Conservation (phyloP, 2,888 invertebrate genomes). For the Scrobipalpa costella region DNA sequence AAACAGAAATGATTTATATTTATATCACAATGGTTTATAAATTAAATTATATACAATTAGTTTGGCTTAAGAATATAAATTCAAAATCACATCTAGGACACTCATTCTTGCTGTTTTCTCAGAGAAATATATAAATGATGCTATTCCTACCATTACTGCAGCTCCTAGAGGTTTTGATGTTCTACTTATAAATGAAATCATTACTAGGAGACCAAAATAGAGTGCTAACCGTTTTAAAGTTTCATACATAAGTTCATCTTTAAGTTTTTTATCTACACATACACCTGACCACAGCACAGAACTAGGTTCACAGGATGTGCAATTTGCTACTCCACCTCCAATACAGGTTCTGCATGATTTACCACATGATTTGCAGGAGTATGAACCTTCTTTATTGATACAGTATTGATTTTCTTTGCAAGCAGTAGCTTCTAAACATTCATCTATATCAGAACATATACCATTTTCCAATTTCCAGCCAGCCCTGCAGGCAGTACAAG, state of each 20-base stretch:
- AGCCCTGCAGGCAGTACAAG: constrained; percentile 74
- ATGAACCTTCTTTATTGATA: constrained; percentile 92
- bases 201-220: constrained; percentile 55
- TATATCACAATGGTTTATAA: constrained; percentile 13
- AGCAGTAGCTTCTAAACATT: constrained; percentile 82
- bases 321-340: constrained; percentile 93
- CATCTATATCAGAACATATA: constrained; percentile 91
- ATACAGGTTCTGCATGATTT: constrained; percentile 89
- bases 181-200: constrained; percentile 49
- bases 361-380: constrained; percentile 90
- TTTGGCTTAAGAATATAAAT: constrained; percentile 25
- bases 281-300: constrained; percentile 56
- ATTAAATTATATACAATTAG: neutral
- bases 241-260: constrained; percentile 48
- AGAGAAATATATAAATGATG: constrained; percentile 54
- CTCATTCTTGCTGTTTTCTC: constrained; percentile 49
- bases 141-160: constrained; percentile 47
- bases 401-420: constrained; percentile 89
- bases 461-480: constrained; percentile 89
- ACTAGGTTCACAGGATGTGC: constrained; percentile 84
- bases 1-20: neutral
- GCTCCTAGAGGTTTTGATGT: constrained; percentile 50
- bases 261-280: constrained; percentile 56
- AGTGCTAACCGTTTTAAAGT: constrained; percentile 48
- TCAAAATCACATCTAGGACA: constrained; percentile 45